Percentiles rank a stretch among this genome's conserved stretches.
phyloP scores from a whole-genome alignment of 2,888 invertebrate genomes.

The Blastobasis adustella region DNA sequence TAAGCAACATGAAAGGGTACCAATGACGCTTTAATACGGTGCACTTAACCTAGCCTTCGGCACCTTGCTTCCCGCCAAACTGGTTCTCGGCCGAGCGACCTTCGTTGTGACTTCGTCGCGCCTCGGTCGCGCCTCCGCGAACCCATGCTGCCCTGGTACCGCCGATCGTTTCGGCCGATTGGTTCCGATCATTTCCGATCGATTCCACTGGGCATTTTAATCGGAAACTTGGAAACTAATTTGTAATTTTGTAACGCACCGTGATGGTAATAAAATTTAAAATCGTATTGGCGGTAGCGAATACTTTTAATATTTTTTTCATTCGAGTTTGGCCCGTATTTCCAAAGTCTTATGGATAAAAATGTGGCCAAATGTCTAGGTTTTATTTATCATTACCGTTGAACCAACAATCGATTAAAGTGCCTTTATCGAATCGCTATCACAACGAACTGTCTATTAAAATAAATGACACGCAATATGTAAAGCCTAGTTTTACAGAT shows the following conservation, averaged over 20 bases:
- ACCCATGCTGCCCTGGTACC: slow-evolving; percentile 56
- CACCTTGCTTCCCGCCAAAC: slow-evolving; percentile 69
- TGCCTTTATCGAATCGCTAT: too few relatives aligned
- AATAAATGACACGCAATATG: too few relatives aligned
- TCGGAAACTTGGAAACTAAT: slow-evolving; percentile 2
- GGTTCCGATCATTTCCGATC: slow-evolving; percentile 40
- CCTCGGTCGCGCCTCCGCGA: slow-evolving; percentile 36
- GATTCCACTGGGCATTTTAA: slow-evolving; percentile 19
- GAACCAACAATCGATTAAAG: too few relatives aligned
- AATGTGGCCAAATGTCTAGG: too few relatives aligned
- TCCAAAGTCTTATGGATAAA: too few relatives aligned
- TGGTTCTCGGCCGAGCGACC: slow-evolving; percentile 57
- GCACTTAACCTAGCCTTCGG: slow-evolving; percentile 65
- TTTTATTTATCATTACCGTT: too few relatives aligned
- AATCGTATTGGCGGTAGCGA: too few relatives aligned
- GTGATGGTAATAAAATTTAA: too few relatives aligned
- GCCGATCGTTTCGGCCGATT: slow-evolving; percentile 51
- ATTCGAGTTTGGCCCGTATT: too few relatives aligned
- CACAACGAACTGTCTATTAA: too few relatives aligned
- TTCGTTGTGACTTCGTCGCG: slow-evolving; percentile 31
- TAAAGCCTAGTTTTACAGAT: too few relatives aligned
- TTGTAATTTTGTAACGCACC: slow-evolving; percentile 1
- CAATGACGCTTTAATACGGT: slow-evolving; percentile 64
- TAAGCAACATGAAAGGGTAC: slow-evolving; percentile 68
- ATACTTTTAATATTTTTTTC: too few relatives aligned